Conservation (phyloP, 2,113 vertebrate genomes). For the Illadopsis cleaveri region DNA sequence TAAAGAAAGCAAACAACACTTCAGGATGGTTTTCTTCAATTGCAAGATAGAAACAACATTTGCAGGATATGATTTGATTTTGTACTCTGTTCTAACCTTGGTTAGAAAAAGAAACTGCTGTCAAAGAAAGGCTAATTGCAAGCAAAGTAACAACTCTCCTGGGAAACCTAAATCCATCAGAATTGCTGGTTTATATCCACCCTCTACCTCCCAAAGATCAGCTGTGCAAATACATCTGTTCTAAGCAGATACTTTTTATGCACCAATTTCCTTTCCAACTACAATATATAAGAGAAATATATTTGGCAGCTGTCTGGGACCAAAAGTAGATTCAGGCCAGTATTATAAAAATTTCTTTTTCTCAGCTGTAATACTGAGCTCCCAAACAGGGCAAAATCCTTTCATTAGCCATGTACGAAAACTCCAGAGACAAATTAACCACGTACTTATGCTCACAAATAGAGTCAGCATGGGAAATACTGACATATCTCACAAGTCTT, state of each 20-base stretch:
- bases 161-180: constrained; percentile 27
- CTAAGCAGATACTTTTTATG: constrained; percentile 4
- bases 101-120: constrained; percentile 5
- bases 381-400: background rate
- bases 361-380: background rate
- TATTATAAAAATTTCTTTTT: background rate
- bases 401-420: background rate
- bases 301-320: constrained; percentile 33
- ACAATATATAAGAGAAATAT: background rate
- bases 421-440: background rate
- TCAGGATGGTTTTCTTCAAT: background rate
- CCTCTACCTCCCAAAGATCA: constrained; percentile 38
- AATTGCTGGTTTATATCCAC: constrained; percentile 39
- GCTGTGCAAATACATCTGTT: constrained; percentile 64
- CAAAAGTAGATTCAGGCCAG: background rate
- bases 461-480: background rate
- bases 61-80: background rate
- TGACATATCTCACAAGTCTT: background rate
- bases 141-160: background rate
- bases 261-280: constrained; percentile 29
- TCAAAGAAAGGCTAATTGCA: constrained; percentile 43
- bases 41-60: background rate
- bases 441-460: background rate
- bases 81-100: background rate
- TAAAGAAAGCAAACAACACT: background rate